Base-by-base conservation (phyloP, 2,888 invertebrate species). In the Netelia virgata region DNA sequence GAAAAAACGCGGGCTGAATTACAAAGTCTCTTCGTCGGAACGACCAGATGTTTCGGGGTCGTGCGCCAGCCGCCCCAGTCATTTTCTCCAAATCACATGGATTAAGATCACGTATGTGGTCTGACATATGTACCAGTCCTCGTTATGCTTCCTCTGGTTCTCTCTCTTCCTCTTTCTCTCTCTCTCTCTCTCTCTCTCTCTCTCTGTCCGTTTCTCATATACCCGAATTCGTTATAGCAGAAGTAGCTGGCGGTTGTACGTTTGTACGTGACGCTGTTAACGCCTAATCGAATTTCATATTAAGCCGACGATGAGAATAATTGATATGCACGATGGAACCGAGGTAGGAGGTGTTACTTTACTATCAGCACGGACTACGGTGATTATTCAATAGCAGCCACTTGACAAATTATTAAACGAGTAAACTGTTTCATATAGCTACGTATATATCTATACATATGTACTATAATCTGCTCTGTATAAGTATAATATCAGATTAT, bases 1-100 rank as follows among this genome's bases (percentile, higher is more conserved):
- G 47, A 36, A 64, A 64, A 63, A 82, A 72, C 18, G 10, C 64
- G 72, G 10, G 47, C 53, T 43, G 72, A 72, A 76, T 82, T 72
- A 50, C 23, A 59, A 41, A 72, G 64, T 57, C 70, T 41, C 16
- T 28, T 63, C 20, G 53, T 57, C 23, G 23, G 43, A 1, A 2
- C 28, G 23, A 73, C 41, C 70, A 70, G 55, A 64, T 53, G 53
- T 72, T 72, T 11, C 36, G 18, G 28, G 20, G n/a, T 57, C n/a
- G 63, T 70, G 63, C 64, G 16, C 41, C 43, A 57, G 47, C 47
- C 8, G 43, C 36, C 36, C 36, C 47, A 43, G 23, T 53, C n/a
- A 47, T 9, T 59, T 68, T 28, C 53, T 23, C 36, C 50, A 68
- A 41, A 80, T 74, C 18, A 73, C 11, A 63, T 47, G 73, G 57